These are phyloP conservation scores for rat (Rattus norvegicus) DNA, from an alignment of 2,113 vertebrate genomes.

Conservation along the genomic window GRCr8 NC_086029.1:53445501-53446000, in stretches of 20 bases:
- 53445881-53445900: slow-evolving; percentile 41
- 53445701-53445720: slow-evolving; percentile 7
- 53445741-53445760: slow-evolving; percentile 51
- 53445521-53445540: background rate
- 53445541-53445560: background rate
- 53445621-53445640: background rate
- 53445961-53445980: background rate
- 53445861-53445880: slow-evolving; percentile 48
- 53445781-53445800: slow-evolving; percentile 51
- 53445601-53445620: background rate
- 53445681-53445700: slow-evolving; percentile 44
- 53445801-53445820: slow-evolving; percentile 67
- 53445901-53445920: slow-evolving; percentile 30
- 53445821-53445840: slow-evolving; percentile 75
- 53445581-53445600: background rate
- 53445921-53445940: slow-evolving; percentile 49
- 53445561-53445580: background rate
- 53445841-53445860: slow-evolving; percentile 62
- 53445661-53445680: background rate
- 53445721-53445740: slow-evolving; percentile 51
- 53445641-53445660: background rate
- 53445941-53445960: slow-evolving; percentile 60
- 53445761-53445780: slow-evolving; percentile 62
- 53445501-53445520: background rate
- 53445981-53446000: background rate